Evolutionary conservation across 2,888 invertebrate genomes (phyloP), one percentile per base, ranked within the genome.

Genomic region (Cremastobaeus sp.): DNA sequence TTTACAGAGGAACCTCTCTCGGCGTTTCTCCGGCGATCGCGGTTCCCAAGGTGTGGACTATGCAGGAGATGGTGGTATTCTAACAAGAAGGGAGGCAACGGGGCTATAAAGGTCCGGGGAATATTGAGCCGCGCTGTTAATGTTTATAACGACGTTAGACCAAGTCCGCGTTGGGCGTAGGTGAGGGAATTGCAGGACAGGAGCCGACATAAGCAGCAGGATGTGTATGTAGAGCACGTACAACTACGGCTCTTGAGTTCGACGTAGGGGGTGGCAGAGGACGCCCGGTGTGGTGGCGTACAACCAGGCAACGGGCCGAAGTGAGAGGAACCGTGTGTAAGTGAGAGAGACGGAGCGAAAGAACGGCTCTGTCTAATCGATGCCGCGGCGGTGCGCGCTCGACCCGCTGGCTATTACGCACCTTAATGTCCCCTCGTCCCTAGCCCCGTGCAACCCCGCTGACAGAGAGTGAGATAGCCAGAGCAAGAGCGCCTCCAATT

Each of bases 361-460:
- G 65, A 52, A 62, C 83, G 83, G 82, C 82, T 82, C 84, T 86
- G 86, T 86, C 87, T 87, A 87, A 87, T 87, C 87, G 87, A 87
- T 87, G 87, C 86, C 86, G 86, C 85, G 84, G 85, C 82, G 84
- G 86, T 85, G 86, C 86, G 86, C 86, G 85, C 85, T 85, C 85
- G 86, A 83, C 84, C 85, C 85, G 86, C 85, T 86, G 86, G 87
- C 87, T 87, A 86, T 87, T 87, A 87, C 87, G 87, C 86, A 87
- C 87, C 86, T 87, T 87, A 87, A 87, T 87, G 86, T 87, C 87
- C 86, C 84, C 82, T 82, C 83, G 82, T 72, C 73, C 73, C 69
- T 18, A 64, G 62, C 78, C 68, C 48, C 72, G 47, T 65, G 32
- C 17, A 74, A 50, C 68, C 65, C 72, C 41, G 39, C 74, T 20